Conservation (phyloP, 2,797 vertebrate species). For the Argya squamiceps region DNA sequence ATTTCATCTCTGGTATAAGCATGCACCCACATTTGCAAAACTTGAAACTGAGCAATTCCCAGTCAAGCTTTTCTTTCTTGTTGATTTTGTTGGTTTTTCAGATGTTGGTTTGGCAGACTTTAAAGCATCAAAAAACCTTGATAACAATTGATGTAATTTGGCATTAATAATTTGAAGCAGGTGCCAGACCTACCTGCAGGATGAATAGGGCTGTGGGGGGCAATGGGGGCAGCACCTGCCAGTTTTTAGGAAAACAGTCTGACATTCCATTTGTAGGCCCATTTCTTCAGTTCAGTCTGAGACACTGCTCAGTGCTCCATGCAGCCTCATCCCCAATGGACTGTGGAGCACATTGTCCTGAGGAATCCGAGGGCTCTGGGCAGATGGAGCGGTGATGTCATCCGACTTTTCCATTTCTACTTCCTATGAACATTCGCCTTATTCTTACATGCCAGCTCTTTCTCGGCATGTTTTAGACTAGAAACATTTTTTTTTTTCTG, state of each 20-base stretch:
- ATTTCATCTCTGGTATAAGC: neutral
- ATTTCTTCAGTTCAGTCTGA: neutral
- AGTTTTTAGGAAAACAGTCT: neutral
- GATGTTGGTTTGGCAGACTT: neutral
- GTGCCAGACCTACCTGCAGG: neutral
- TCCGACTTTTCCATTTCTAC: constrained; percentile 45
- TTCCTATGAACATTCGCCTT: constrained; percentile 63
- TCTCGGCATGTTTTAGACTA: constrained; percentile 64
- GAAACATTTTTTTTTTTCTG: constrained; percentile 56
- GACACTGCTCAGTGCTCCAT: neutral
- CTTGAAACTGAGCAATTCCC: neutral
- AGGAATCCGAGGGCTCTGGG: constrained; percentile 26
- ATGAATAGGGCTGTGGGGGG: neutral
- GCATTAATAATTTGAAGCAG: neutral
- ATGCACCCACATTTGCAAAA: neutral
- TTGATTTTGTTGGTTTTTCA: neutral
- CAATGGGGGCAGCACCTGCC: neutral
- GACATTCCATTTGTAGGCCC: neutral
- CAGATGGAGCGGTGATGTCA: constrained; percentile 63
- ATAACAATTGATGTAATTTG: neutral
- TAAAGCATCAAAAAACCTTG: neutral
- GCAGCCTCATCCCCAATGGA: constrained; percentile 20
- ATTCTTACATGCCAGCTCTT: constrained; percentile 67
- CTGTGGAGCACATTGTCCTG: constrained; percentile 52
- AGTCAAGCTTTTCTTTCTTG: neutral